These are phyloP conservation scores for Sterna hirundo DNA, from an alignment of 2,113 vertebrate genomes.

Conservation along the genomic window DNA sequence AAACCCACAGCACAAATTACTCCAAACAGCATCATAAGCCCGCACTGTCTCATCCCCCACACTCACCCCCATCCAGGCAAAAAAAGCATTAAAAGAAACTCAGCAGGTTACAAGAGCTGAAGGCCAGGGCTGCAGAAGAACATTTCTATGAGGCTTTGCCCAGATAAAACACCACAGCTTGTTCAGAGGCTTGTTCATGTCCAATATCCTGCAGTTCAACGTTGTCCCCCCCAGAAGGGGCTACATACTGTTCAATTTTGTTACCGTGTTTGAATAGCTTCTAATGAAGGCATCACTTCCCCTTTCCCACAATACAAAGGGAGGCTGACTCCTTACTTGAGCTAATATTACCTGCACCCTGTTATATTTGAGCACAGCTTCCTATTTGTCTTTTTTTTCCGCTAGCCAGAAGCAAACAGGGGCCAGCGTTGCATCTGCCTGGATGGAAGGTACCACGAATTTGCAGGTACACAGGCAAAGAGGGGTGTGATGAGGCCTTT, in stretches of 20 bases:
- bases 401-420: neutral
- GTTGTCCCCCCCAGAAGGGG: neutral
- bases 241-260: neutral
- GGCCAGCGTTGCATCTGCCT: neutral
- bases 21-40: neutral
- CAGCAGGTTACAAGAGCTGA: neutral
- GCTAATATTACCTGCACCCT: neutral
- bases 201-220: neutral
- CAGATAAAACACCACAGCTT: neutral
- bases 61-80: neutral
- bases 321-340: neutral
- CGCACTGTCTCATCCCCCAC: neutral
- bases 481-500: neutral
- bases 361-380: neutral
- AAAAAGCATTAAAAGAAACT: neutral
- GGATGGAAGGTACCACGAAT: neutral
- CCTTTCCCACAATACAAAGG: neutral
- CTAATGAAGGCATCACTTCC: neutral
- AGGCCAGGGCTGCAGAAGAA: neutral
- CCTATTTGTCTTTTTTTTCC: neutral
- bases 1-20: neutral
- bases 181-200: neutral
- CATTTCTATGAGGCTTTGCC: neutral
- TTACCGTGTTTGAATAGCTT: neutral
- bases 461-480: neutral